Base-by-base conservation (phyloP, 2,113 vertebrate species). In the Morone saxatilis region DNA sequence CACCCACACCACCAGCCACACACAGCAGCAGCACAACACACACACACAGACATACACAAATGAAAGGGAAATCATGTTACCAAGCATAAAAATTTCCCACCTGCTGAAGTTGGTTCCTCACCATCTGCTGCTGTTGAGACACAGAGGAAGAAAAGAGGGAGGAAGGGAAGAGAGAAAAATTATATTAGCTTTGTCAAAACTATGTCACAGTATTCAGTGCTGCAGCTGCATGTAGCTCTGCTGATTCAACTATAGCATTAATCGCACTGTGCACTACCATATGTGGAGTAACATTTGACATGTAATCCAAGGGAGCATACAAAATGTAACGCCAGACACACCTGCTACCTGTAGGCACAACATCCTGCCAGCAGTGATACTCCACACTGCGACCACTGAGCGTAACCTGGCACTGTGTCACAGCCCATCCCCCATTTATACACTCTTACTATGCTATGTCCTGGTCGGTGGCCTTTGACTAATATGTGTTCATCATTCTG, bases 41-140 rank as follows among this genome's bases (percentile, higher is more conserved):
- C 78, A 87, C 74, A 54, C 61, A 61, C 43, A 80, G 51, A 78
- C 17, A 66, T 9, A 61, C 78, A 86, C 79, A 76, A 76, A 84
- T 69, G 74, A 86, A 31, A 79, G 22, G 57, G 80, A 83, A 86
- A 87, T 88, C 78, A 81, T 1, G 74, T 93, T 93, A 93, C 84
- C 86, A 88, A 82, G 86, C 78, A 88, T 86, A 91, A 89, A 91
- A 89, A 93, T 90, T 73, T 86, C 94, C 87, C 94, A 96, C 96
- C 96, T 95, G 94, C 93, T 94, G 94, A 93, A 93, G 92, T 93
- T 78, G 91, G 94, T 82, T 95, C 94, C 90, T 95, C 95, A 76
- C 94, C 96, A 94, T 96, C 95, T 94, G 95, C 91, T 90, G 93
- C 94, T 95, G 91, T 89, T 51, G 88, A 91, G 86, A 91, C 53